phyloP scores from a whole-genome alignment of 2,113 vertebrate species.

The Balaeniceps rex region DNA sequence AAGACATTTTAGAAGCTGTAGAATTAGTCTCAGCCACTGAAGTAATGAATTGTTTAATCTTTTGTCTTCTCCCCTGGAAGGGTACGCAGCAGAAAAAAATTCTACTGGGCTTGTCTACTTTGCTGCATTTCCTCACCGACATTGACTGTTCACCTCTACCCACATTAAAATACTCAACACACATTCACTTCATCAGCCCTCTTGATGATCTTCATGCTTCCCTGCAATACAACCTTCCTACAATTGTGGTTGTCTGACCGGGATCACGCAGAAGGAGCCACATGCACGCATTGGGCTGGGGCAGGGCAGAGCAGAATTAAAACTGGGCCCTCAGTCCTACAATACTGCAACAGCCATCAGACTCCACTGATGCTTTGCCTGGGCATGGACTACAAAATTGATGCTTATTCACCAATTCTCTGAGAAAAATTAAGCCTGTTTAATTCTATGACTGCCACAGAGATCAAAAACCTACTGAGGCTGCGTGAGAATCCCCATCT shows the following conservation, averaged over 20 bases:
- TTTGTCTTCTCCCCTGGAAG: not conserved
- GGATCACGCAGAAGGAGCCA: not conserved
- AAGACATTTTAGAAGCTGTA: not conserved
- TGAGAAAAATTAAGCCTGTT: not conserved
- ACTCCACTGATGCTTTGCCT: not conserved
- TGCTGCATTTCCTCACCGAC: not conserved
- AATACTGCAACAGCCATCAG: rapidly evolving
- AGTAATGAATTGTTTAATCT: not conserved
- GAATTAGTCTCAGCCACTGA: not conserved
- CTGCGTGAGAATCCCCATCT: not conserved
- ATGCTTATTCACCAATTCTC: not conserved
- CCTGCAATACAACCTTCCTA: not conserved
- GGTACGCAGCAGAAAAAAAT: not conserved
- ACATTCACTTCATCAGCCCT: not conserved
- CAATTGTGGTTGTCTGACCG: rapidly evolving
- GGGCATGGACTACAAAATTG: not conserved
- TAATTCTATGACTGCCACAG: not conserved
- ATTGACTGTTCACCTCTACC: not conserved
- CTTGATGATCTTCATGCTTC: not conserved
- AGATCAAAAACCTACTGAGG: not conserved
- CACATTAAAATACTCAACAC: not conserved
- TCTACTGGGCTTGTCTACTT: not conserved
- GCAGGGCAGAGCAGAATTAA: not conserved
- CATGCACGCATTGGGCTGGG: rapidly evolving
- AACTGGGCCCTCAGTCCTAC: rapidly evolving